Conservation (phyloP, 2,797 vertebrate species). For the Mareca penelope region DNA sequence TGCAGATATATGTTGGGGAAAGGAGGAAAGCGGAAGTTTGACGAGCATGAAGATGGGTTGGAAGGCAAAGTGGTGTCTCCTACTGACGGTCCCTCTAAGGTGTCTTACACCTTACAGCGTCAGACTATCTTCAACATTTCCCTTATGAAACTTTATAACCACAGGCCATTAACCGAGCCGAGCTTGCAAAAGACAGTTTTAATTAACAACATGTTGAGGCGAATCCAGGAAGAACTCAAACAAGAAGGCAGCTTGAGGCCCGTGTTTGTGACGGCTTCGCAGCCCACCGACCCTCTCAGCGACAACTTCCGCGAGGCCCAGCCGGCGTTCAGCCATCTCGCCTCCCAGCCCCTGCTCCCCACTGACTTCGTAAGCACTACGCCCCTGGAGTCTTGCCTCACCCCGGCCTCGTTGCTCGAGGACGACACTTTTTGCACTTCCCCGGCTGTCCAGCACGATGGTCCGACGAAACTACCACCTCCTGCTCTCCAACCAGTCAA, state of each 20-base stretch:
- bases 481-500: conserved; percentile 77
- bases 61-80: conserved; percentile 96
- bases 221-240: conserved; percentile 97
- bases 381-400: conserved; percentile 91
- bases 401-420: conserved; percentile 93
- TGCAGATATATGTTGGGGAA: conserved; percentile 99
- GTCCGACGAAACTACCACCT: conserved; percentile 73
- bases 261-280: conserved; percentile 84
- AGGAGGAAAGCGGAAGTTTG: conserved; percentile 99
- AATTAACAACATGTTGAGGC: conserved; percentile 98
- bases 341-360: conserved; percentile 74
- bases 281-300: conserved; percentile 84
- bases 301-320: conserved; percentile 89
- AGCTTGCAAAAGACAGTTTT: conserved; percentile 95
- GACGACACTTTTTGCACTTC: conserved; percentile 88
- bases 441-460: conserved; percentile 75
- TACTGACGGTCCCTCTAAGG: conserved; percentile 91
- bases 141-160: conserved; percentile 98
- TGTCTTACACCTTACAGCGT: conserved; percentile 97
- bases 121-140: conserved; percentile 99
- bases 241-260: conserved; percentile 92
- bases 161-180: conserved; percentile 91
- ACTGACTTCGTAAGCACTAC: conserved; percentile 78
- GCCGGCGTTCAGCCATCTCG: conserved; percentile 84
- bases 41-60: conserved; percentile 99